These are phyloP conservation scores for Drosophila sucinea DNA, from an alignment of 1,140 invertebrate genomes.

Conservation along the genomic window DNA sequence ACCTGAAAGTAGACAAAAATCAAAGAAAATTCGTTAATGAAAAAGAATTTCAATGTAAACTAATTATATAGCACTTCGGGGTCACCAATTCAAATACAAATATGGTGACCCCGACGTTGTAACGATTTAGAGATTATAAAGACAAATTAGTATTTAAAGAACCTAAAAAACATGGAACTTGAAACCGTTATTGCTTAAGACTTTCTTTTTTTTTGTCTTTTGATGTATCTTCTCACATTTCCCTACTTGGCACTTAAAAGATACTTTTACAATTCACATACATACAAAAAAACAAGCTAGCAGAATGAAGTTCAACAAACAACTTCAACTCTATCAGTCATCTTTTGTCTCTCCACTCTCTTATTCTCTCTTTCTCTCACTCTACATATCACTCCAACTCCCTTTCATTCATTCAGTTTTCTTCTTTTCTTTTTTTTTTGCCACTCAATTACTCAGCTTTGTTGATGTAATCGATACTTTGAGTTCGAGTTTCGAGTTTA, in stretches of 20 bases:
- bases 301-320: background rate
- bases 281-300: background rate
- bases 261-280: slow-evolving; percentile 14
- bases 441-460: slow-evolving; percentile 44
- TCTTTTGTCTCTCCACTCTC: slow-evolving; percentile 5
- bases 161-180: background rate
- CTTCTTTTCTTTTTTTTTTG: slow-evolving; percentile 31
- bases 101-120: background rate
- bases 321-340: slow-evolving; percentile 8
- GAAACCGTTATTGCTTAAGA: background rate
- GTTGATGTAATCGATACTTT: slow-evolving; percentile 64
- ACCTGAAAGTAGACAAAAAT: slow-evolving; percentile 19
- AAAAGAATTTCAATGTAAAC: background rate
- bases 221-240: slow-evolving; percentile 7
- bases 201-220: background rate
- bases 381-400: slow-evolving; percentile 5
- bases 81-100: background rate
- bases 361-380: background rate
- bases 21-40: background rate
- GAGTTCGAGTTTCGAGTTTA: slow-evolving; percentile 36
- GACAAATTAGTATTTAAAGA: background rate
- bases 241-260: slow-evolving; percentile 11
- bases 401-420: slow-evolving; percentile 25
- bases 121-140: background rate
- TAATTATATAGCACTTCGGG: background rate